Evolutionary conservation across 2,113 vertebrate species (phyloP).

Genomic region (Chlorodrepanis virens): DNA sequence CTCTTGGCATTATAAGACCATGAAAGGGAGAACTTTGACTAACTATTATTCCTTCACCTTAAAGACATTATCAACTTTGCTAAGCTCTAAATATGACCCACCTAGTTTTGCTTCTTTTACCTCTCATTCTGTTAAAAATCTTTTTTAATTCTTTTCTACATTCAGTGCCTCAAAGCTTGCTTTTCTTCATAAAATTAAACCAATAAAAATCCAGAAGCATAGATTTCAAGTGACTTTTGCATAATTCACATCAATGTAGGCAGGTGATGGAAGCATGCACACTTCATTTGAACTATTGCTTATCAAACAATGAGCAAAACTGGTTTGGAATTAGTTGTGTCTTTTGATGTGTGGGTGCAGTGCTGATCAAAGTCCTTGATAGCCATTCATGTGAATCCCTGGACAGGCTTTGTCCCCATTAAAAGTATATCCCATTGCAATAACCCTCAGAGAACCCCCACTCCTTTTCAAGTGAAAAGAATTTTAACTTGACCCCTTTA

Average conservation of each 20-base stretch:
- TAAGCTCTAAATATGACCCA: slow-evolving; percentile 19
- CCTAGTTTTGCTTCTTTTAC: slow-evolving; percentile 6
- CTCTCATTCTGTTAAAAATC: background rate
- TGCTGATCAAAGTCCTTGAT: slow-evolving; percentile 44
- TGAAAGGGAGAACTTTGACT: slow-evolving; percentile 19
- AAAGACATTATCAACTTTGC: background rate
- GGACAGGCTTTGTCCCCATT: slow-evolving; percentile 22
- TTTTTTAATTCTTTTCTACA: background rate
- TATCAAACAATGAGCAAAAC: slow-evolving; percentile 1
- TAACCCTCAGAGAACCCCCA: background rate
- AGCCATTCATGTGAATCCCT: slow-evolving; percentile 15
- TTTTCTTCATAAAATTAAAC: background rate
- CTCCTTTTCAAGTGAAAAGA: background rate
- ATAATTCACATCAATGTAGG: background rate
- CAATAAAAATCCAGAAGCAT: background rate
- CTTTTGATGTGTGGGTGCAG: slow-evolving; percentile 44
- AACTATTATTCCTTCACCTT: slow-evolving; percentile 33
- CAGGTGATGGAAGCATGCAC: background rate
- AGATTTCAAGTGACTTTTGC: background rate
- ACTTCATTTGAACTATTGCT: background rate
- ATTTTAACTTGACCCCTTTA: background rate
- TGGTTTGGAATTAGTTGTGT: background rate
- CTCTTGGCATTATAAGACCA: slow-evolving; percentile 38
- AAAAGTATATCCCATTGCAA: background rate
- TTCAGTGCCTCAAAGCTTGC: background rate